Evolutionary conservation across 1,140 invertebrate species (phyloP), one percentile per base, ranked within the genome.

Genomic region (Coptotermes formosanus): DNA sequence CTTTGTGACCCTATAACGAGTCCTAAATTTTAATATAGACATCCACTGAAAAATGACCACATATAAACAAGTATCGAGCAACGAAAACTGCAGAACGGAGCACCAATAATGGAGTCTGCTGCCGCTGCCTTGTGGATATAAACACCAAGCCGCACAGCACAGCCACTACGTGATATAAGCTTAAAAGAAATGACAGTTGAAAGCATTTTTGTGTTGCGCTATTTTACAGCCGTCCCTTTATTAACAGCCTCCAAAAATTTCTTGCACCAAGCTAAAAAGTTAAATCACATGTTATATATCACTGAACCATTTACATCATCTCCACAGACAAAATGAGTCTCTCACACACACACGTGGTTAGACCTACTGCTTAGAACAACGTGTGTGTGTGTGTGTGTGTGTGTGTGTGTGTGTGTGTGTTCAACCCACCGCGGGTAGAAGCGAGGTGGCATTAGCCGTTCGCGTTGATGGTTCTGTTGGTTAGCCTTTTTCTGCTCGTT

Each of bases 171-270:
- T 21, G 38, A 25, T 45, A n/a, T 83, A 44, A 48, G 83, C 16
- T 52, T 84, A 84, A 84, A 84, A 84, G 83, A 52, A 84, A 84
- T 84, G 45, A 52, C 52, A 84, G 44, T 84, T 84, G 83, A 84
- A 84, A 84, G 83, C 83, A 84, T 84, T 84, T 84, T 84, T 84
- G 83, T 84, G 83, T 84, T 59, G 52, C 52, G 83, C 52, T 52
- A 84, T 84, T 84, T 84, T 84, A 84, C 83, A 59, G 45, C 83
- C 83, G 52, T 9, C 83, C n/a, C 64, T 75, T 75, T 55, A 55
- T 75, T 75, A 75, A 8, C n/a, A 30, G 64, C 64, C 64, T 8
- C 59, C 16, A 25, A 75, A 75, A 75, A 75, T 75, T 75, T 75
- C 64, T 75, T 75, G 64, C 64, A 75, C n/a, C 9, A 30, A 75